These are phyloP conservation scores for Rhorus exstirpatorius DNA, from an alignment of 2,888 invertebrate genomes.

Conservation along the genomic window DNA sequence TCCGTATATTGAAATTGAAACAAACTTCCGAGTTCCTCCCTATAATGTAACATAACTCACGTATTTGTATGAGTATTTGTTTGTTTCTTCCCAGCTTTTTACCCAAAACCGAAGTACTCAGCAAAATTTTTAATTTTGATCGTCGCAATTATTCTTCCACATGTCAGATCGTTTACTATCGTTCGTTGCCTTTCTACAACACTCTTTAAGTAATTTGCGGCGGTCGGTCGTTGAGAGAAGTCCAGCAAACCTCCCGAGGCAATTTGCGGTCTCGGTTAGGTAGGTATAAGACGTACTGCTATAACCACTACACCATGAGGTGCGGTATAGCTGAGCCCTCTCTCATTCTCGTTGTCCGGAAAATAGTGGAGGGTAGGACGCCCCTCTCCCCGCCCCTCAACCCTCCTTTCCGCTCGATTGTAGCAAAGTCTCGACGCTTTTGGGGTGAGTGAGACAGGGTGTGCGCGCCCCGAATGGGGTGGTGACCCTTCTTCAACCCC, in stretches of 20 bases:
- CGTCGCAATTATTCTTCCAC: constrained; percentile 1
- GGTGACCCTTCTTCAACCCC: constrained; percentile 54
- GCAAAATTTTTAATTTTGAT: too few species aligned
- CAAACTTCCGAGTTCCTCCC: background rate
- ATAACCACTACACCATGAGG: constrained; percentile 61
- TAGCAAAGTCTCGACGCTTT: constrained; percentile 67
- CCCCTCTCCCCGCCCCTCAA: too few species aligned
- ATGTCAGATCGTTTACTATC: constrained; percentile 28
- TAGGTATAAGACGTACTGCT: constrained; percentile 67
- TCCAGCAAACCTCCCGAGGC: constrained; percentile 78
- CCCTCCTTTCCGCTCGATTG: too few species aligned
- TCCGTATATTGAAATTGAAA: too few species aligned
- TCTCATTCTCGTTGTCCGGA: constrained; percentile 54
- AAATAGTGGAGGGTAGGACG: constrained; percentile 61
- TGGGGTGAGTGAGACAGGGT: constrained; percentile 59
- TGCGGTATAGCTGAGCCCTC: constrained; percentile 79
- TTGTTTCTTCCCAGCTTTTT: background rate
- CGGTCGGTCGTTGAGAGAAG: constrained; percentile 70
- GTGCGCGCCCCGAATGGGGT: constrained; percentile 38
- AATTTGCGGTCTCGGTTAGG: constrained; percentile 73
- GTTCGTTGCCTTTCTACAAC: constrained; percentile 15
- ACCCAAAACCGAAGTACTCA: background rate
- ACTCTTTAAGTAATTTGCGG: constrained; percentile 43
- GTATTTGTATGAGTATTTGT: background rate
- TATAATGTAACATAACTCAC: background rate